phyloP scores from a whole-genome alignment of 2,888 invertebrate species.

The Trissolcus brochymenae region DNA sequence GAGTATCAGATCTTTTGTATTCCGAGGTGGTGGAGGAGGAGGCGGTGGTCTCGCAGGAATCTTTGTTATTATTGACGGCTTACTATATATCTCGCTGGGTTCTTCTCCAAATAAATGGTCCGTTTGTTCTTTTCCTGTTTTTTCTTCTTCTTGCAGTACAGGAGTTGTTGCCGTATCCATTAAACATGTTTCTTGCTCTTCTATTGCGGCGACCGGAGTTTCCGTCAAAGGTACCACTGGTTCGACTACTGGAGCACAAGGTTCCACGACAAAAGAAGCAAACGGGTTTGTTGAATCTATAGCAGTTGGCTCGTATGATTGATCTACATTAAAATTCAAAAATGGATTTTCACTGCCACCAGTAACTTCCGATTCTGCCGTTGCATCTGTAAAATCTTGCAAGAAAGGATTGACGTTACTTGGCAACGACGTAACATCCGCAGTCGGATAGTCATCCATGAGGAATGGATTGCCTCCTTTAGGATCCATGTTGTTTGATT shows the following conservation, averaged over 20 bases:
- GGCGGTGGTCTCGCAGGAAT: constrained; percentile 73
- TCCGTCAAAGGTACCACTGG: constrained; percentile 46
- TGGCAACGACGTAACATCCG: constrained; percentile 79
- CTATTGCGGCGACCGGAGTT: constrained; percentile 36
- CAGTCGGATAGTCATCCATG: constrained; percentile 81
- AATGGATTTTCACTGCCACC: constrained; percentile 75
- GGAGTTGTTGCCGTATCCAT: background rate
- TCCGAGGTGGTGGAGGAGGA: constrained; percentile 82
- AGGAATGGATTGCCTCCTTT: constrained; percentile 87
- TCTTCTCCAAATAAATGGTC: constrained; percentile 57
- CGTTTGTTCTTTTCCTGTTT: background rate
- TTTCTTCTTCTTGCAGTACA: background rate
- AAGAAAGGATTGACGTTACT: constrained; percentile 83
- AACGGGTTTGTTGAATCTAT: constrained; percentile 75
- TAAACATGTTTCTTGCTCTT: constrained; percentile 3
- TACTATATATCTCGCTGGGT: constrained; percentile 33
- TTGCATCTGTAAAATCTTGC: constrained; percentile 72
- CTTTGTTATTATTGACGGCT: constrained; percentile 36
- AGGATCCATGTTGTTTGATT: constrained; percentile 78
- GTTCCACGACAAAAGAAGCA: constrained; percentile 70
- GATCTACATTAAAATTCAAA: constrained; percentile 67
- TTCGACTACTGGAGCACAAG: constrained; percentile 53
- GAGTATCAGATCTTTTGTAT: constrained; percentile 90
- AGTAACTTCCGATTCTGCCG: constrained; percentile 61
- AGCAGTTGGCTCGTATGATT: constrained; percentile 63